phyloP scores from a whole-genome alignment of 1,140 invertebrate genomes.

The Goniozus legneri region DNA sequence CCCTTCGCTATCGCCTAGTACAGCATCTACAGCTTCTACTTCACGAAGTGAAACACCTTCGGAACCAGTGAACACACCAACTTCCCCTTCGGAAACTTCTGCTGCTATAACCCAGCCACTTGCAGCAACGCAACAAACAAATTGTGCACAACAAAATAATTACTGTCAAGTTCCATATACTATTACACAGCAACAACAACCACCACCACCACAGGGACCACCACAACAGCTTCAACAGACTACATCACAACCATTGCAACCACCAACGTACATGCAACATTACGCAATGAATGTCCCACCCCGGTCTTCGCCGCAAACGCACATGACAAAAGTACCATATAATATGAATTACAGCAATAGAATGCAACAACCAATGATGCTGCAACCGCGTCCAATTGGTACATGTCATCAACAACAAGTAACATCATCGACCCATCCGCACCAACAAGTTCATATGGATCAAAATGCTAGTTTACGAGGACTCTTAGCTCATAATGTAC shows the following conservation, averaged over 20 bases:
- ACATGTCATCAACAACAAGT: constrained; percentile 50
- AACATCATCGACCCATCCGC: constrained; percentile 56
- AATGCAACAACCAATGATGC: constrained; percentile 39
- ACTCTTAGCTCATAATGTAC: constrained; percentile 44
- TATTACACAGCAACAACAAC: constrained; percentile 27
- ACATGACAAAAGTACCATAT: constrained; percentile 33
- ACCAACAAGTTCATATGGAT: constrained; percentile 44
- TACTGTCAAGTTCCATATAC: constrained; percentile 31
- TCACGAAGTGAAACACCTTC: constrained; percentile 43
- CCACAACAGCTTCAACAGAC: constrained; percentile 37
- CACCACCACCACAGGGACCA: constrained; percentile 30
- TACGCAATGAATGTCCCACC: constrained; percentile 42
- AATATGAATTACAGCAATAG: constrained; percentile 35
- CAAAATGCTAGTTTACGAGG: constrained; percentile 47
- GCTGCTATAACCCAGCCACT: constrained; percentile 22
- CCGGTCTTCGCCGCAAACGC: constrained; percentile 38
- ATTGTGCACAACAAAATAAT: constrained; percentile 25
- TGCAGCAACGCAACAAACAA: constrained; percentile 33
- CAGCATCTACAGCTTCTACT: constrained; percentile 37
- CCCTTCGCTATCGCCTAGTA: constrained; percentile 49
- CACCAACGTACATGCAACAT: constrained; percentile 35
- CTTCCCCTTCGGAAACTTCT: constrained; percentile 23
- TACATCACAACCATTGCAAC: constrained; percentile 20
- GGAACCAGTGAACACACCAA: constrained; percentile 17
- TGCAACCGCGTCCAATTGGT: constrained; percentile 38